Percentiles rank a stretch among this genome's conserved stretches.
These are phyloP conservation scores for Ptychochromis oligacanthus DNA, from an alignment of 2,113 vertebrate species.

Conservation along the genomic window DNA sequence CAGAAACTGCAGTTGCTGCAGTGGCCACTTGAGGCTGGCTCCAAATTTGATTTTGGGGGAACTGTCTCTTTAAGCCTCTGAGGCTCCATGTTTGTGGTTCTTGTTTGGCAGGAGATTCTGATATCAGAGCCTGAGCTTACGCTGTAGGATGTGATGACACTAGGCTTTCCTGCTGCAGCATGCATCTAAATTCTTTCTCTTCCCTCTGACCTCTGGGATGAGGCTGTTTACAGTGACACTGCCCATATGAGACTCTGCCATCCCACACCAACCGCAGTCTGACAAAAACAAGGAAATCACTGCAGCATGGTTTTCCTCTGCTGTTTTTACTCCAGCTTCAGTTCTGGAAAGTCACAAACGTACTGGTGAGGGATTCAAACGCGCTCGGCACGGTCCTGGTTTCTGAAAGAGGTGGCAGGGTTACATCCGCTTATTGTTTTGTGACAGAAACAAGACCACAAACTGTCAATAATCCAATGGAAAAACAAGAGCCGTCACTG, in stretches of 20 bases:
- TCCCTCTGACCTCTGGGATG: conserved; percentile 42
- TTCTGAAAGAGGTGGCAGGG: conserved; percentile 34
- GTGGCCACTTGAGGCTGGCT: too few species aligned
- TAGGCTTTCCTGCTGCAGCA: conserved; percentile 45
- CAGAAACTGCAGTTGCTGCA: too few species aligned
- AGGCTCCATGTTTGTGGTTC: neutral
- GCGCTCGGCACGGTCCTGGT: conserved; percentile 33
- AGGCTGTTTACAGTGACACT: conserved; percentile 46
- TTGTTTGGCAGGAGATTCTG: conserved; percentile 4
- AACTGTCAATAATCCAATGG: conserved; percentile 69
- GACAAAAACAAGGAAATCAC: conserved; percentile 67
- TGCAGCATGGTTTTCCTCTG: conserved; percentile 28
- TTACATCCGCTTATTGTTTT: conserved; percentile 58
- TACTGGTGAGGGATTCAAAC: neutral
- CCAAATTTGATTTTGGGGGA: neutral
- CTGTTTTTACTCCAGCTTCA: neutral
- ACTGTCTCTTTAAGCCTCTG: conserved; percentile 7
- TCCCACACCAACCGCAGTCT: conserved; percentile 19
- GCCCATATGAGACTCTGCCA: conserved; percentile 44
- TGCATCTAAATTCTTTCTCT: conserved; percentile 4
- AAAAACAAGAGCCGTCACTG: conserved; percentile 37
- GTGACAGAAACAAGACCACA: conserved; percentile 26
- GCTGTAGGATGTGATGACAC: conserved; percentile 35
- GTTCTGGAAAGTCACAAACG: neutral
- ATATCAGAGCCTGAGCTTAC: conserved; percentile 8